Percentiles rank a stretch among this genome's conserved stretches.
Conservation (phyloP, 2,888 invertebrate species). For the Microplitis deprimator region DNA sequence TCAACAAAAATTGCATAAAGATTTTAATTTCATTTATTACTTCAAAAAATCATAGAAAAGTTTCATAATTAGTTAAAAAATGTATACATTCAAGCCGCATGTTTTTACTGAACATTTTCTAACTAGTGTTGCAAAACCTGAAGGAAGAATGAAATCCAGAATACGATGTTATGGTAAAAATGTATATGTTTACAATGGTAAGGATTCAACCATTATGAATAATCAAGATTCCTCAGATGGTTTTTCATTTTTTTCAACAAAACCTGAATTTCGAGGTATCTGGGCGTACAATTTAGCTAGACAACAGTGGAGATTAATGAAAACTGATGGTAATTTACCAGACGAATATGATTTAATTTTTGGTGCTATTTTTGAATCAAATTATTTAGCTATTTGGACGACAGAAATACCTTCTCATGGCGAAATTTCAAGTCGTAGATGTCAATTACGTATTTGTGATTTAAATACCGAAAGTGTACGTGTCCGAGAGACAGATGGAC, state of each 20-base stretch:
- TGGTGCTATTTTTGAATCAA: no score
- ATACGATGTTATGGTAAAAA: background rate
- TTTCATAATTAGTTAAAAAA: background rate
- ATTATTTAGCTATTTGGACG: no score
- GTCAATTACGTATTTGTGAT: no score
- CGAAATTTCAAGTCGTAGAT: no score
- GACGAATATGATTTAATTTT: no score
- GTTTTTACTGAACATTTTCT: background rate
- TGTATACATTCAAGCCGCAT: background rate
- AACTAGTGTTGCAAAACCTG: background rate
- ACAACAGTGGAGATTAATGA: background rate
- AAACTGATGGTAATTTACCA: no score
- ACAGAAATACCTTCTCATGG: no score
- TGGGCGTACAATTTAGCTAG: background rate
- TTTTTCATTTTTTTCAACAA: background rate
- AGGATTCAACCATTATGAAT: background rate
- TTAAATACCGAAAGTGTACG: no score
- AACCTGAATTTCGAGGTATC: background rate
- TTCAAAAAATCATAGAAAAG: no score
- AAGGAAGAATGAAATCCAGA: background rate
- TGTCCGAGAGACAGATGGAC: no score
- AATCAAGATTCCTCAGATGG: background rate
- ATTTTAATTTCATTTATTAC: no score
- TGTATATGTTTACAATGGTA: background rate
- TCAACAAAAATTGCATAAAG: no score